These are phyloP conservation scores for Nomada flava DNA, from an alignment of 2,888 invertebrate species.

Conservation along the genomic window DNA sequence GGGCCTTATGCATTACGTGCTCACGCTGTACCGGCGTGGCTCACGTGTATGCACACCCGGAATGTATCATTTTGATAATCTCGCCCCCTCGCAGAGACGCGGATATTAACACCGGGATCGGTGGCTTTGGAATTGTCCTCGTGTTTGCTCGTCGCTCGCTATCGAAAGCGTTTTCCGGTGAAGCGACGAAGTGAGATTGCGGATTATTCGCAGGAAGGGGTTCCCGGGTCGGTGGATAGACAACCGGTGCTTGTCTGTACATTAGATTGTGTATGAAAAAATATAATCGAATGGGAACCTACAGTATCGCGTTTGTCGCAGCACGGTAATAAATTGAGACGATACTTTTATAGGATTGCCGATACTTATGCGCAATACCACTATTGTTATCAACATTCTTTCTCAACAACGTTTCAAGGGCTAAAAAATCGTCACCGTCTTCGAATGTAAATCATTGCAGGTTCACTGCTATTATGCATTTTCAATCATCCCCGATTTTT, in stretches of 20 bases:
- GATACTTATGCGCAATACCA: too few relatives aligned
- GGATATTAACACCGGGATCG: slow-evolving; percentile 35
- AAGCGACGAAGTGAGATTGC: background rate
- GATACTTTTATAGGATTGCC: too few relatives aligned
- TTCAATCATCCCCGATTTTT: background rate
- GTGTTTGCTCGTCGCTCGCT: slow-evolving; percentile 13
- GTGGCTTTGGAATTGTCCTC: slow-evolving; percentile 24
- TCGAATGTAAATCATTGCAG: too few relatives aligned
- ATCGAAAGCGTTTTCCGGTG: slow-evolving; percentile 6
- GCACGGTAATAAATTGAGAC: too few relatives aligned
- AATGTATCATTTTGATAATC: slow-evolving; percentile 60
- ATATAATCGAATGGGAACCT: too few relatives aligned
- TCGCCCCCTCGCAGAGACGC: slow-evolving; percentile 28
- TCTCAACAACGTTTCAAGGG: background rate
- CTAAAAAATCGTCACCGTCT: background rate
- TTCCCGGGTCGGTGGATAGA: background rate
- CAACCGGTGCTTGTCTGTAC: background rate
- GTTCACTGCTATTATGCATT: background rate
- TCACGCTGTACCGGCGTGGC: slow-evolving; percentile 24
- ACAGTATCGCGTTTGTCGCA: too few relatives aligned
- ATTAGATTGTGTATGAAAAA: too few relatives aligned
- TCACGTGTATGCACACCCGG: slow-evolving; percentile 37
- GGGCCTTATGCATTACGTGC: slow-evolving; percentile 51
- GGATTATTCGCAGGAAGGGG: background rate
- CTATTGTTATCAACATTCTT: too few relatives aligned